Percentiles rank a stretch among this genome's conserved stretches.
phyloP scores from a whole-genome alignment of 2,113 vertebrate genomes.

The Excalfactoria chinensis region DNA sequence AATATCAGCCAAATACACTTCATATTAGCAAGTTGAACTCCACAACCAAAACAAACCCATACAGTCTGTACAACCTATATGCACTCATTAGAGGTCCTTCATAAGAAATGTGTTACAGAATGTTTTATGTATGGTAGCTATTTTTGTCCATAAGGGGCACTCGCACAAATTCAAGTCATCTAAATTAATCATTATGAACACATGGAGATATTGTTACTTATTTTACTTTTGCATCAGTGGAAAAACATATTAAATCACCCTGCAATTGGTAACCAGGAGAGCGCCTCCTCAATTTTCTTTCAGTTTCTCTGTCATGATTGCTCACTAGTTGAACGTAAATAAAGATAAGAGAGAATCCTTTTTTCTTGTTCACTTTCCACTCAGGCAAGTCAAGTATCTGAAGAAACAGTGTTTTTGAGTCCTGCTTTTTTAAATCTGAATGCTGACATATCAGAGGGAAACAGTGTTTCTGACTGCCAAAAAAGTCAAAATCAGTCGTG shows the following conservation, averaged over 20 bases:
- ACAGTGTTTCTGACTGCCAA: rapidly evolving
- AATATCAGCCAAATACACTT: neutral
- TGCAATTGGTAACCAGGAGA: neutral
- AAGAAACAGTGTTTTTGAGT: rapidly evolving
- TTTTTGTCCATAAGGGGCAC: neutral
- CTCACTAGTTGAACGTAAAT: neutral
- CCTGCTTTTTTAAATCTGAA: neutral
- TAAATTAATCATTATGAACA: neutral
- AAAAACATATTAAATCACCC: neutral
- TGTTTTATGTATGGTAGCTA: neutral
- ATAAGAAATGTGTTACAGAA: neutral
- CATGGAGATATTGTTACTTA: neutral
- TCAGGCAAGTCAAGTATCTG: neutral
- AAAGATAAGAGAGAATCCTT: neutral
- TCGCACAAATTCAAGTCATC: neutral
- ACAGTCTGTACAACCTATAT: neutral
- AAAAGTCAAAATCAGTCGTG: neutral
- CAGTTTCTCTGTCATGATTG: neutral
- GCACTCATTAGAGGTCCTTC: neutral
- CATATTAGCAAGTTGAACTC: neutral
- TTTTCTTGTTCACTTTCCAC: neutral
- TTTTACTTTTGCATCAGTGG: neutral
- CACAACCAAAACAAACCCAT: neutral
- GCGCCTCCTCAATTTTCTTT: rapidly evolving
- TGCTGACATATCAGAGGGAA: neutral